Conservation (phyloP, 2,797 vertebrate genomes). For the Sylvia borin region DNA sequence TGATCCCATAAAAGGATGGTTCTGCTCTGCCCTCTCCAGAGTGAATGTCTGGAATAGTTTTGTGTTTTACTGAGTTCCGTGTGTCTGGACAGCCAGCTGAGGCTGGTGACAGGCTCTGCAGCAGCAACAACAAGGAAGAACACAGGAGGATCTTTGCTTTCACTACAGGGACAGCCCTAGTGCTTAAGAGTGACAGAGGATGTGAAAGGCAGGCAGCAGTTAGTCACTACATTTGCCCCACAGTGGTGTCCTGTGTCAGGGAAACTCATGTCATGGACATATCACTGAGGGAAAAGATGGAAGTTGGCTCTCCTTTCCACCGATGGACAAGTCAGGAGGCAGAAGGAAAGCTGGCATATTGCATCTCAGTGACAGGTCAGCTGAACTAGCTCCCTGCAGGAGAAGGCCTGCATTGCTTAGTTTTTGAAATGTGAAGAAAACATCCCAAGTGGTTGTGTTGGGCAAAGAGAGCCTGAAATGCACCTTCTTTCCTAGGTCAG, state of each 20-base stretch:
- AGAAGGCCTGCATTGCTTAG: background rate
- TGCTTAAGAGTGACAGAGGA: background rate
- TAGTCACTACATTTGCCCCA: background rate
- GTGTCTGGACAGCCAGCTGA: background rate
- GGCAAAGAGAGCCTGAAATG: background rate
- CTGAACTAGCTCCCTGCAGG: background rate
- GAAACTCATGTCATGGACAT: background rate
- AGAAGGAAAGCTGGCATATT: background rate
- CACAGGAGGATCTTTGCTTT: background rate
- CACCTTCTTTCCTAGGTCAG: background rate
- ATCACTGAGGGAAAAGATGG: background rate
- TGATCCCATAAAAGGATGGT: background rate
- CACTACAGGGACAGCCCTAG: background rate
- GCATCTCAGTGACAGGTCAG: background rate
- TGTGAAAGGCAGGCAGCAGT: background rate
- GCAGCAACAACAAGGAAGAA: background rate
- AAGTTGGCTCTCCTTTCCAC: background rate
- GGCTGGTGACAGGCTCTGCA: background rate
- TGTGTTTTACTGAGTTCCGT: background rate
- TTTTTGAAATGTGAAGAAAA: background rate
- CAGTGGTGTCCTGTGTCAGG: background rate
- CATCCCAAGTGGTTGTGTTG: background rate
- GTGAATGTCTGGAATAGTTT: background rate
- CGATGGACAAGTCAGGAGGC: background rate
- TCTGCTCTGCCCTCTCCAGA: background rate